Evolutionary conservation across 2,113 vertebrate species (phyloP), one percentile per base, ranked within the genome.

Genomic region (Cranoglanis bouderius): DNA sequence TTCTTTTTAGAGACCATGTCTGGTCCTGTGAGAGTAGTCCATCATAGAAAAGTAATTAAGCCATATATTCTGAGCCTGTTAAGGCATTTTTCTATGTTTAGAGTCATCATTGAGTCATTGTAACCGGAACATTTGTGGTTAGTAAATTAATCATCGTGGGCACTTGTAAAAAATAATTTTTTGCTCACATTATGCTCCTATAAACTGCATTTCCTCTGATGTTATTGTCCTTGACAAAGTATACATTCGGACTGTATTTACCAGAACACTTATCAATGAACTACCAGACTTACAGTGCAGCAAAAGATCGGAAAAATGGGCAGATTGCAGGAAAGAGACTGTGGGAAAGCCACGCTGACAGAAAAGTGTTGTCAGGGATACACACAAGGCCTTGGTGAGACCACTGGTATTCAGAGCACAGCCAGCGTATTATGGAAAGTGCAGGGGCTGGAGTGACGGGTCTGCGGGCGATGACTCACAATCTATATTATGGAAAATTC

Each of bases 301-400:
- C 29, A 59, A 85, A 84, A 88, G 84, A 59, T 40, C 43, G 24
- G 49, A 32, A 49, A 84, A 89, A 75, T 57, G 88, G 88, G 85
- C 85, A 91, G 51, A 32, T 21, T 80, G 84, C 72, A 61, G 43
- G 43, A 46, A 46, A 46, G 46, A 46, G 59, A 40, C 80, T 74
- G 57, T 87, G 55, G 75, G 65, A 84, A 88, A 84, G 74, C 38
- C 86, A 74, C 85, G 35, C 81, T 38, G 61, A 80, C 26, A 84
- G 90, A 49, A 63, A 24, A 81, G 75, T 65, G 90, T 90, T 88
- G 88, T 88, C 84, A n/a, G 88, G 90, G 90, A 86, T 88, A 91
- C 86, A 72, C 78, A 84, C 78, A 72, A 84, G 80, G 80, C 88
- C 51, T 67, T 81, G 80, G 75, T 83, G 86, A 70, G 70, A 51